Percentiles rank a stretch among this genome's conserved stretches.
phyloP scores from a whole-genome alignment of 2,113 vertebrate genomes.

The Entelurus aequoreus region DNA sequence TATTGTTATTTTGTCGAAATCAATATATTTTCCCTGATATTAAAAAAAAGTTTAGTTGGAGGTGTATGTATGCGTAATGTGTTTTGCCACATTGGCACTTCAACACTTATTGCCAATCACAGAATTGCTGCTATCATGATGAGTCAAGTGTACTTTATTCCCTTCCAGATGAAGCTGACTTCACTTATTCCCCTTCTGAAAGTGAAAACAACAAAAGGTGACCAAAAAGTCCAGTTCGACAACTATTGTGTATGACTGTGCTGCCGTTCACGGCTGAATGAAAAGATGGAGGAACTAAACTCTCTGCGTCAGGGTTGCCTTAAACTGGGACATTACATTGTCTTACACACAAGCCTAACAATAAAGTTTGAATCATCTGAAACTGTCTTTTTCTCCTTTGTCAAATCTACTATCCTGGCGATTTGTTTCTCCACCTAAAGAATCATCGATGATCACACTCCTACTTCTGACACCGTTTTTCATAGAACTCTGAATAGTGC shows the following conservation, averaged over 20 bases:
- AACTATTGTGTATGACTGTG: background rate
- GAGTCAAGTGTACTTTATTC: conserved; percentile 2
- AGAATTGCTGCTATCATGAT: conserved; percentile 43
- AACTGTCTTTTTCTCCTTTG: background rate
- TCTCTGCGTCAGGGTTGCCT: background rate
- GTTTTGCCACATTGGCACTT: no score
- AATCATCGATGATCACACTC: no score
- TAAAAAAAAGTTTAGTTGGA: no score
- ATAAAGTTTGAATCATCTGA: background rate
- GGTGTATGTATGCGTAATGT: no score
- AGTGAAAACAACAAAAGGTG: background rate
- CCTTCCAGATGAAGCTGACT: background rate
- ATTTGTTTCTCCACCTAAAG: no score
- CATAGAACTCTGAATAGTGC: no score
- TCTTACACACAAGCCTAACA: background rate
- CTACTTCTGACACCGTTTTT: no score
- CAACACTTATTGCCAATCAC: background rate
- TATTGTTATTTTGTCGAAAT: no score
- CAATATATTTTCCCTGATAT: no score
- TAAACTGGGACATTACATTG: background rate
- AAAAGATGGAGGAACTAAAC: background rate
- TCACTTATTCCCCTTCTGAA: background rate
- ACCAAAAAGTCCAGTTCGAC: background rate
- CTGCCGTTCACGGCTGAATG: background rate
- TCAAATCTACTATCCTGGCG: background rate